Conservation (phyloP, 2,113 vertebrate genomes). For the Heliornis fulica region DNA sequence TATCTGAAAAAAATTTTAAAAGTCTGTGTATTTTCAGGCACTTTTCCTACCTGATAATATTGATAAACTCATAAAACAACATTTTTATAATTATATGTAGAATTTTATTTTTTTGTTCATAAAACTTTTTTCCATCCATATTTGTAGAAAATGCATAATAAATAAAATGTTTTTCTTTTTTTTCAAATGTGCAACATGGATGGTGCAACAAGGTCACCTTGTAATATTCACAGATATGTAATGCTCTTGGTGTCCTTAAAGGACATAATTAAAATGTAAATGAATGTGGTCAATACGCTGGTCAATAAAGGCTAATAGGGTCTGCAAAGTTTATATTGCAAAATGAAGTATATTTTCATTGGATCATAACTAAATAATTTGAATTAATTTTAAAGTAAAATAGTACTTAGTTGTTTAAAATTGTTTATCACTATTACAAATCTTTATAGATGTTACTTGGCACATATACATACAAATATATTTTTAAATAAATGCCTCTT, state of each 20-base stretch:
- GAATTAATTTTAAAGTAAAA: not conserved
- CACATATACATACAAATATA: not conserved
- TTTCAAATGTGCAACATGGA: not conserved
- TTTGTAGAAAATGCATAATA: not conserved
- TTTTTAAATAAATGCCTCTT: not conserved
- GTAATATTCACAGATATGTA: not conserved
- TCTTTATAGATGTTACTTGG: not conserved
- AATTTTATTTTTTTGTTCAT: not conserved
- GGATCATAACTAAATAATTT: not conserved
- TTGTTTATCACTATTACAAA: not conserved
- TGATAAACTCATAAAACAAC: not conserved
- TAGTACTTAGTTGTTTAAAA: not conserved
- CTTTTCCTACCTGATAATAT: not conserved
- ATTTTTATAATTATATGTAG: not conserved
- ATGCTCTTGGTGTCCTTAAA: not conserved
- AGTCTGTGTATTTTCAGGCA: not conserved
- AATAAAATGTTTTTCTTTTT: not conserved
- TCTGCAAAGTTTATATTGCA: not conserved
- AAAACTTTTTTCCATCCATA: not conserved
- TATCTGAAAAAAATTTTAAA: not conserved
- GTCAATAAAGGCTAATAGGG: not conserved
- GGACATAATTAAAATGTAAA: conserved; percentile 3
- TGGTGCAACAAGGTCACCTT: not conserved
- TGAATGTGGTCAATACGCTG: not conserved
- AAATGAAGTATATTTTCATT: not conserved